Percentiles rank a stretch among this genome's conserved stretches.
Evolutionary conservation across 2,888 invertebrate species (phyloP).

Genomic region (Julus scandinavius): DNA sequence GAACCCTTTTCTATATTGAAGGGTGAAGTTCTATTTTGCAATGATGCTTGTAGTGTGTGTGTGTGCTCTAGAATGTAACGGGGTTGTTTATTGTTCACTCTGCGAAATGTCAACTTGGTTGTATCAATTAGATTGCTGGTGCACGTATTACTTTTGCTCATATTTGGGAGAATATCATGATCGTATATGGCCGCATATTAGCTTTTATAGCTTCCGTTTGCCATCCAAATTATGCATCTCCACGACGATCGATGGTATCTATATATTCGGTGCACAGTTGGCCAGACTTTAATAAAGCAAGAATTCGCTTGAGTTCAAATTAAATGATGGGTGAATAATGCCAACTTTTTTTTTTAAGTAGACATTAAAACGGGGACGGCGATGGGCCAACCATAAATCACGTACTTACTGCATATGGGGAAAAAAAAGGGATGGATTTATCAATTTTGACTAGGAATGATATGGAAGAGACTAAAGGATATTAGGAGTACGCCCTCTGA

Average conservation of each 20-base stretch:
- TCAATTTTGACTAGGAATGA: too few species aligned
- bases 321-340: slow-evolving; percentile 21
- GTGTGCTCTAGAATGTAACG: too few species aligned
- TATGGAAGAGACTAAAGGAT: too few species aligned
- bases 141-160: not conserved
- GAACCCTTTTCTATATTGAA: too few species aligned
- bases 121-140: not conserved
- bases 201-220: slow-evolving; percentile 29
- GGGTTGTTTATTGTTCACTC: not conserved
- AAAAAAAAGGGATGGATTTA: not conserved
- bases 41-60: too few species aligned
- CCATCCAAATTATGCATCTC: slow-evolving; percentile 2
- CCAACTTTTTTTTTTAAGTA: not conserved
- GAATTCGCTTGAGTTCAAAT: not conserved
- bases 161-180: not conserved
- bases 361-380: not conserved
- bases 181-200: not conserved
- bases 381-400: not conserved
- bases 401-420: not conserved
- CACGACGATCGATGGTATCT: not conserved
- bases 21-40: too few species aligned
- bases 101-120: not conserved
- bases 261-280: not conserved
- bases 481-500: too few species aligned
- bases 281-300: slow-evolving; percentile 17